A percentile compares a stretch with the other conserved stretches of the same genome.
Evolutionary conservation across 2,797 vertebrate species (phyloP).

Genomic region (Liparis tanakae): DNA sequence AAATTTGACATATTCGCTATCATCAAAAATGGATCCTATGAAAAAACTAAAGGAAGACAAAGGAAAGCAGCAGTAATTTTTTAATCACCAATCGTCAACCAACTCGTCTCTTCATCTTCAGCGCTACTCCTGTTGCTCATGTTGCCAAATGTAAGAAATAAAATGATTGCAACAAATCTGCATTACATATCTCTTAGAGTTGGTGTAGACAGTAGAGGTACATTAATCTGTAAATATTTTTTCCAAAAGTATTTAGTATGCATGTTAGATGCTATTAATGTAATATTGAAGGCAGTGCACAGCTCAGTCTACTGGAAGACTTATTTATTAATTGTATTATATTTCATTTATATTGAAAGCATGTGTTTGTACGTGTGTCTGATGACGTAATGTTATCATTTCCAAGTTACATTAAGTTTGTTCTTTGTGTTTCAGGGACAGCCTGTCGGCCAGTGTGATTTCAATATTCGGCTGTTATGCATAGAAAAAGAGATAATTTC

Average conservation of each 20-base stretch:
- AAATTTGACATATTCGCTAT: too few relatives aligned
- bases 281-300: background rate
- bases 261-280: background rate
- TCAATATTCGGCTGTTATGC: conserved; percentile 91
- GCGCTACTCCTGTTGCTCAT: background rate
- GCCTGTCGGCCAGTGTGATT: conserved; percentile 96
- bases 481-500: conserved; percentile 97
- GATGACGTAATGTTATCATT: background rate
- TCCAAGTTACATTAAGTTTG: background rate
- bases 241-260: background rate
- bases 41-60: too few relatives aligned
- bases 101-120: background rate
- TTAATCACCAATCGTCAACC: too few relatives aligned
- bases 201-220: too few relatives aligned
- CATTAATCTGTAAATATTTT: background rate
- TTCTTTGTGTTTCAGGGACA: conserved; percentile 86
- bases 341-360: background rate
- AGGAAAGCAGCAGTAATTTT: too few relatives aligned
- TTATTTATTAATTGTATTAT: background rate
- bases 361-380: background rate
- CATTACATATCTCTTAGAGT: background rate
- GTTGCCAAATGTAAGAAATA: background rate
- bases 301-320: background rate
- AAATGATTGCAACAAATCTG: conserved; percentile 5
- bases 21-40: too few relatives aligned